phyloP scores from a whole-genome alignment of 2,888 invertebrate species.

The Lycophotia porphyrea region DNA sequence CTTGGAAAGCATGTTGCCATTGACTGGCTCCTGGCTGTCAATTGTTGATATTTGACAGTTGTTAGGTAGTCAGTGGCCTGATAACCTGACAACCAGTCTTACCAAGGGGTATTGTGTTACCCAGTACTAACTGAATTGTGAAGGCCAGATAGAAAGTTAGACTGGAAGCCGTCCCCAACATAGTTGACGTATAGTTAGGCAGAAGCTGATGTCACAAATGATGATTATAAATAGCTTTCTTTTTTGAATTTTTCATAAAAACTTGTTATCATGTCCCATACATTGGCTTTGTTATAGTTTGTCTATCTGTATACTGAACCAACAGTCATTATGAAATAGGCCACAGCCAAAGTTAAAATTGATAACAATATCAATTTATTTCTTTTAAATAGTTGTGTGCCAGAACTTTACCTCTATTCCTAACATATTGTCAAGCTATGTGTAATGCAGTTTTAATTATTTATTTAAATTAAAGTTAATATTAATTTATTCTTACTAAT shows the following conservation, averaged over 20 bases:
- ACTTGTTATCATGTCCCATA: neutral
- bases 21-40: neutral
- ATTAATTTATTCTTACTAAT: neutral
- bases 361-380: neutral
- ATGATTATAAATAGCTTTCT: neutral
- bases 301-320: no score
- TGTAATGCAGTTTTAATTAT: neutral
- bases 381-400: neutral
- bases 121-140: neutral
- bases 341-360: neutral
- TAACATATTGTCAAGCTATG: neutral
- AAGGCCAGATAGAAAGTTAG: neutral
- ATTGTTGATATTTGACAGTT: neutral
- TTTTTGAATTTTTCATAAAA: neutral
- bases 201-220: neutral
- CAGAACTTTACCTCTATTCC: neutral
- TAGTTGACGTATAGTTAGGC: neutral
- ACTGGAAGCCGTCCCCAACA: neutral
- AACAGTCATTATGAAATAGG: neutral
- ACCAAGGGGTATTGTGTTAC: neutral
- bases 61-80: neutral
- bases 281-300: neutral
- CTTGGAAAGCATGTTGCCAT: neutral
- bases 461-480: neutral
- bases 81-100: neutral